Percentiles rank a stretch among this genome's conserved stretches.
These are phyloP conservation scores for Germaria angustata DNA, from an alignment of 2,888 invertebrate genomes.

Conservation along the genomic window DNA sequence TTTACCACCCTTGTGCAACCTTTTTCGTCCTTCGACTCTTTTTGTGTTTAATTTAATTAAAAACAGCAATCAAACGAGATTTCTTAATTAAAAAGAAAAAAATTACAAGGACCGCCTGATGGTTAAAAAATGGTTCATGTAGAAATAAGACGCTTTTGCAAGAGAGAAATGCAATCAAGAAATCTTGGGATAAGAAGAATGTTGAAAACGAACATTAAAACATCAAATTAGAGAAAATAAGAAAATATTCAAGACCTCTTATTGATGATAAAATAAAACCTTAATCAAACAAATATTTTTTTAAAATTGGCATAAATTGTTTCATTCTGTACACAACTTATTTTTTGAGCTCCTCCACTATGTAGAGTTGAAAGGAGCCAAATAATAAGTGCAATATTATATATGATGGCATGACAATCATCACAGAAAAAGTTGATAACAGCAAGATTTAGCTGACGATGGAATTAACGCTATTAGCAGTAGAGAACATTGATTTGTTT, in stretches of 20 bases:
- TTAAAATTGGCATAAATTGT: not conserved
- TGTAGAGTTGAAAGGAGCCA: not conserved
- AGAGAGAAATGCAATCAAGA: not conserved
- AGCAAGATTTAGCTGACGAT: conserved; percentile 12
- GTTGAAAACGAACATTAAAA: not conserved
- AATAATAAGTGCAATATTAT: not conserved
- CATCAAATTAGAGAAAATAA: not conserved
- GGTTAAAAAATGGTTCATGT: conserved; percentile 54
- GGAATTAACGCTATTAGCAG: conserved; percentile 24
- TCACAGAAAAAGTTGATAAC: not conserved
- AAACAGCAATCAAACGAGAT: conserved; percentile 64
- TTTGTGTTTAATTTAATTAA: conserved; percentile 63
- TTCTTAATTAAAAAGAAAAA: conserved; percentile 61
- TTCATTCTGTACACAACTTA: not conserved
- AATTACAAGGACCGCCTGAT: conserved; percentile 59
- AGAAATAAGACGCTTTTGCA: not conserved
- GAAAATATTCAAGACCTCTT: not conserved
- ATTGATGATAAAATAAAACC: conserved; percentile 40
- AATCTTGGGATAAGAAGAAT: not conserved
- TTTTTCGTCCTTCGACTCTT: conserved; percentile 11
- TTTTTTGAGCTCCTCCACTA: not conserved
- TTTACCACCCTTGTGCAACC: not conserved
- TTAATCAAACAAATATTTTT: conserved; percentile 54
- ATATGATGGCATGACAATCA: not conserved
- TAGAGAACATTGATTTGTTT: not conserved